Evolutionary conservation across 2,888 invertebrate genomes (phyloP), one percentile per base, ranked within the genome.

Genomic region (Thumatha senex): DNA sequence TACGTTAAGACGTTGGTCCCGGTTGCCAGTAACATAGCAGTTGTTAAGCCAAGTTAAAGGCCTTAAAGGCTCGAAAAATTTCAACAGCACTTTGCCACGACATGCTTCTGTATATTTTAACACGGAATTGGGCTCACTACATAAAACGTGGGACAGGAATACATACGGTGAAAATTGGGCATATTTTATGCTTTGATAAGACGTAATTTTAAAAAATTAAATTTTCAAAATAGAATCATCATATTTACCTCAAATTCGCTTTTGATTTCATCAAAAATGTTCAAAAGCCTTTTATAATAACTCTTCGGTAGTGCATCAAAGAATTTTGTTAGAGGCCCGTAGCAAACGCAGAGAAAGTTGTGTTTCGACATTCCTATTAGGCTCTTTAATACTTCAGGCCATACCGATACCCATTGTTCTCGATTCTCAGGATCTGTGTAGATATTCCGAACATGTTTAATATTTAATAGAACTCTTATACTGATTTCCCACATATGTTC

Each of bases 401-500:
- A 92, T 1, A 94, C 90, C 8, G 94, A 94, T 46, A 93, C 88
- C 73, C 93, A 93, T 52, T 93, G 86, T 68, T 94, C 91, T 1
- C 93, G 91, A 71, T 94, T 91, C 51, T 93, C 93, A n/a, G 93
- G 92, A 56, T 94, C 93, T 18, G 94, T 93, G 75, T 93, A 95
- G 44, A 94, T 93, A 49, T 94, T 94, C 44, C 93, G 92, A 2
- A 95, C 92, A 51, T 94, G 93, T 55, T 94, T 90, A 64, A 95
- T 92, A 48, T 92, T 92, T 61, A 95, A 75, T 53, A 95, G 87
- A 13, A 93, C 89, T 29, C 94, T 80, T 0, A 92, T 75, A 12
- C 94, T 92, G 38, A 94, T 89, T 69, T 95, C 94, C 76, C 94
- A 89, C 57, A 93, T 93, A 79, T 94, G 93, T 62, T 94, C 93